Conservation (phyloP, 2,797 vertebrate genomes). For the Argya squamiceps region DNA sequence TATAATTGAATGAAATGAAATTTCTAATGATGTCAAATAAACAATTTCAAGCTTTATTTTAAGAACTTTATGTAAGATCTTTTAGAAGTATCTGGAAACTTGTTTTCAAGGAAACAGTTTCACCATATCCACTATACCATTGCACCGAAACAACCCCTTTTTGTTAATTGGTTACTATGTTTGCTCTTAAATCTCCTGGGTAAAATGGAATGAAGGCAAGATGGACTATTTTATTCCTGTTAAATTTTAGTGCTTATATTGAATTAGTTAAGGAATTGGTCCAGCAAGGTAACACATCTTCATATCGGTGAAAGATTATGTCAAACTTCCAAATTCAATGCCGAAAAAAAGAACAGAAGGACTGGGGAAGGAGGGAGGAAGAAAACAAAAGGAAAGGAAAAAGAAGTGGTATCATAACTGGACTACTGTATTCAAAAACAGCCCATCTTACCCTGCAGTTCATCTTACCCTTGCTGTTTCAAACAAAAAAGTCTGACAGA, state of each 20-base stretch:
- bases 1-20: slow-evolving; percentile 35
- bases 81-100: background rate
- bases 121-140: background rate
- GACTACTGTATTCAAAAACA: slow-evolving; percentile 61
- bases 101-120: background rate
- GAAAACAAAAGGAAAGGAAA: background rate
- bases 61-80: background rate
- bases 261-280: slow-evolving; percentile 53
- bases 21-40: slow-evolving; percentile 32
- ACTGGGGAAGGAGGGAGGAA: background rate
- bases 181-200: slow-evolving; percentile 53
- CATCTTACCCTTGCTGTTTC: slow-evolving; percentile 80
- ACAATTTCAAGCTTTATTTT: slow-evolving; percentile 5
- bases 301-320: slow-evolving; percentile 44
- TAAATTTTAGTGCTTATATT: slow-evolving; percentile 49
- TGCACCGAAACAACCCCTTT: background rate
- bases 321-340: slow-evolving; percentile 34
- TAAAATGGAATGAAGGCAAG: slow-evolving; percentile 83
- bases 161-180: background rate
- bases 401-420: slow-evolving; percentile 62
- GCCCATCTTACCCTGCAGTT: slow-evolving; percentile 79
- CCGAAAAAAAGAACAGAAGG: background rate
- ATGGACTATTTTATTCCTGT: slow-evolving; percentile 74
- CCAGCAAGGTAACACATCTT: slow-evolving; percentile 61
- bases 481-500: slow-evolving; percentile 76